A percentile compares a stretch with the other conserved stretches of the same genome.
Conservation (phyloP, 2,888 invertebrate species). For the Ormyrus pomaceus region DNA sequence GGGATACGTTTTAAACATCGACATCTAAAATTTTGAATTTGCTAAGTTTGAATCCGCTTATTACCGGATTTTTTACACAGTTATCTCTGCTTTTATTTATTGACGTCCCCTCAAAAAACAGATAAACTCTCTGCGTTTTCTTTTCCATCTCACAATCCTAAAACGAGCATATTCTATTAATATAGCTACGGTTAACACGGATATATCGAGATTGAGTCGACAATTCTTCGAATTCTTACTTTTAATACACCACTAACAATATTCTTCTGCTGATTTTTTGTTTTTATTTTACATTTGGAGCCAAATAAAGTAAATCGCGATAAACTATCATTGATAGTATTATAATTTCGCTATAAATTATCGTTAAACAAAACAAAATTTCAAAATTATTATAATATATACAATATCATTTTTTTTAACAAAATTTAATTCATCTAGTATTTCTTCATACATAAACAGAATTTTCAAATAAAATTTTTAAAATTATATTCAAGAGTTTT, state of each 20-base stretch:
- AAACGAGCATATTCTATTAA: conserved; percentile 71
- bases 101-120: not conserved
- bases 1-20: conserved; percentile 68
- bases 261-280: conserved; percentile 21
- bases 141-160: conserved; percentile 66
- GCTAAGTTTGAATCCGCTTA: conserved; percentile 39
- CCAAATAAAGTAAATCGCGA: not conserved
- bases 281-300: not conserved
- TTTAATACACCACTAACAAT: conserved; percentile 2
- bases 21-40: conserved; percentile 62
- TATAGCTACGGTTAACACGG: conserved; percentile 70
- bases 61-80: not conserved
- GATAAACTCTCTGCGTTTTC: conserved; percentile 48
- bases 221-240: conserved; percentile 35
- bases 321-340: not conserved
- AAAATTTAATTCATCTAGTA: not conserved
- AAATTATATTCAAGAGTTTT: no score
- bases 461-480: no score
- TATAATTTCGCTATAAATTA: not conserved
- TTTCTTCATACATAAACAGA: no score
- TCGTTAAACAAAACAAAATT: not conserved
- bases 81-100: conserved; percentile 5
- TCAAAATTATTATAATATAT: no score
- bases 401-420: conserved; percentile 4
- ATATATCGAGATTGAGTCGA: conserved; percentile 67